phyloP scores from a whole-genome alignment of 2,888 invertebrate species.

The Julus scandinavius region DNA sequence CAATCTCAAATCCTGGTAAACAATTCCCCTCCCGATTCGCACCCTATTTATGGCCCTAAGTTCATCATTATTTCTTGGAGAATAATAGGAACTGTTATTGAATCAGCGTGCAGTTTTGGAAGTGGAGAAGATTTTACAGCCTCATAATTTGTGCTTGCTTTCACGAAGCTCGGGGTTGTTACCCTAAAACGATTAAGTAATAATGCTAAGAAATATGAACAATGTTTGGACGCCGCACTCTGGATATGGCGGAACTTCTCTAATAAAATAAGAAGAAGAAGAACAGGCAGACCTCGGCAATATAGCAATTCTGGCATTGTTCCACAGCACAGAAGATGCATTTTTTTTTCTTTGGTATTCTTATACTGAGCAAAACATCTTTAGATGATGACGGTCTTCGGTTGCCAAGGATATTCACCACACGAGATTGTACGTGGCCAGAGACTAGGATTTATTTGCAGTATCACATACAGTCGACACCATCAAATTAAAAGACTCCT shows the following conservation, averaged over 20 bases:
- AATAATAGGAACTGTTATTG: slow-evolving; percentile 20
- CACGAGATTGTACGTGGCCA: background rate
- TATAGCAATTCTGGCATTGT: slow-evolving; percentile 25
- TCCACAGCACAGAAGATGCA: background rate
- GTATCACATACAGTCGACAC: slow-evolving; percentile 8
- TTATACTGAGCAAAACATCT: slow-evolving; percentile 10
- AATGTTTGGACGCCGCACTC: slow-evolving; percentile 9
- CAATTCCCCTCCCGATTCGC: slow-evolving; percentile 28
- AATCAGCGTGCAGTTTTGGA: slow-evolving; percentile 26
- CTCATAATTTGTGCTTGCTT: slow-evolving; percentile 24
- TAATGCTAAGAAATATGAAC: slow-evolving; percentile 33
- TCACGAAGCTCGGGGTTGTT: slow-evolving; percentile 33
- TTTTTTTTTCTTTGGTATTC: background rate
- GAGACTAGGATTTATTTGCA: background rate
- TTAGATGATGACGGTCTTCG: slow-evolving; percentile 20
- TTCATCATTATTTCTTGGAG: slow-evolving; percentile 12
- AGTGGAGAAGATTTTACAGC: slow-evolving; percentile 14
- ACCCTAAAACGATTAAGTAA: slow-evolving; percentile 33
- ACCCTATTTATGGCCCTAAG: slow-evolving; percentile 24
- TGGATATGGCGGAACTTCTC: slow-evolving; percentile 1
- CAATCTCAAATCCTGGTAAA: slow-evolving; percentile 16
- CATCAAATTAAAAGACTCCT: slow-evolving; percentile 19
- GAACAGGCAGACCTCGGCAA: background rate
- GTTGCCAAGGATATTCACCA: slow-evolving; percentile 26
- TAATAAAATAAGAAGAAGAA: background rate